Conservation (phyloP, 2,888 invertebrate genomes). For the Andrena marginata region DNA sequence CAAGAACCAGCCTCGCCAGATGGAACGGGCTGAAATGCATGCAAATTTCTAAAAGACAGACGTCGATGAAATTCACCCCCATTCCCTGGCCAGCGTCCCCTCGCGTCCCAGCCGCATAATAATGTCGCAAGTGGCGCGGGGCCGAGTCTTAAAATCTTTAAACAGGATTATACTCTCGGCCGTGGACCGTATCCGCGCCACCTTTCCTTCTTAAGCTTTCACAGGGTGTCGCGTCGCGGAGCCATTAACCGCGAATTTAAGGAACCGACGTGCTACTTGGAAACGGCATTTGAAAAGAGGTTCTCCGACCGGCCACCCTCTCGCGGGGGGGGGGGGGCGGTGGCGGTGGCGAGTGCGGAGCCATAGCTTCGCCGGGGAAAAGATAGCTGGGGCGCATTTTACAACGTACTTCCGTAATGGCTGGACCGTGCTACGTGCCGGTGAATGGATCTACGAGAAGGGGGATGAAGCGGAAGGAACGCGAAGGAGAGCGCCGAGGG, state of each 20-base stretch:
- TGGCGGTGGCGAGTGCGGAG: conserved; percentile 2
- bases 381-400: conserved; percentile 45
- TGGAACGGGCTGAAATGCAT: conserved; percentile 8
- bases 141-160: conserved; percentile 57
- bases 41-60: conserved; percentile 41
- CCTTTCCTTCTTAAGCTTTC: conserved; percentile 53
- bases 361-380: conserved; percentile 14
- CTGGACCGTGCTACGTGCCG: conserved; percentile 41
- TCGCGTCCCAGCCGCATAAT: conserved; percentile 18
- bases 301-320: not conserved
- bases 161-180: conserved; percentile 42
- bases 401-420: conserved; percentile 55
- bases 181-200: conserved; percentile 13
- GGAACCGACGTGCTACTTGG: conserved; percentile 59
- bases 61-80: conserved; percentile 36
- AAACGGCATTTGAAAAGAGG: conserved; percentile 61
- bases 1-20: not conserved
- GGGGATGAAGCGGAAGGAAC: conserved; percentile 36
- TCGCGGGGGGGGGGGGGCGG: not conserved
- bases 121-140: conserved; percentile 24
- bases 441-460: conserved; percentile 34
- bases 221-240: conserved; percentile 55
- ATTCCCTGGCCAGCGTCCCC: not conserved
- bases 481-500: conserved; percentile 27
- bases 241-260: conserved; percentile 68